These are phyloP conservation scores for Netelia virgata DNA, from an alignment of 2,888 invertebrate species.

Conservation along the genomic window DNA sequence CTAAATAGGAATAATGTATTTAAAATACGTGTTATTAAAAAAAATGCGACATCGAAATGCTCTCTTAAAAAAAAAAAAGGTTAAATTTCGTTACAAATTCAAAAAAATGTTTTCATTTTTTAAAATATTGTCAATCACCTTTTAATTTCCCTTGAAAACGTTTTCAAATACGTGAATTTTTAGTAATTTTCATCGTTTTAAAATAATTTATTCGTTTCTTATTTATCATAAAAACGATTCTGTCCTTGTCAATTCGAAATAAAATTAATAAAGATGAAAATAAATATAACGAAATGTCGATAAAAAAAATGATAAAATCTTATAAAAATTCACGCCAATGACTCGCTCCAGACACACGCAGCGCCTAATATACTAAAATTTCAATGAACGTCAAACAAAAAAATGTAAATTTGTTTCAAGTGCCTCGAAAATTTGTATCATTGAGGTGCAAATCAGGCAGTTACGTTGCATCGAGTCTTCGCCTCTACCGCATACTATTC, in stretches of 20 bases:
- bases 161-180: no score
- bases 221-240: neutral
- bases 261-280: neutral
- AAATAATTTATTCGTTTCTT: no score
- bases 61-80: constrained; percentile 18
- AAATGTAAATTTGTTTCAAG: constrained; percentile 48
- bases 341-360: no score
- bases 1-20: constrained; percentile 10
- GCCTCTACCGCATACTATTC: neutral
- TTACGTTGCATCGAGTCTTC: constrained; percentile 36
- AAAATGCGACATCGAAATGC: constrained; percentile 39
- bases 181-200: no score
- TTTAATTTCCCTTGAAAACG: no score
- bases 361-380: neutral
- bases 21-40: constrained; percentile 10
- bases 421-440: constrained; percentile 73
- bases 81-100: no score
- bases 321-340: no score
- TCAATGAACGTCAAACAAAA: neutral
- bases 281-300: no score
- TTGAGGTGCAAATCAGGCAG: constrained; percentile 78
- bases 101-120: no score
- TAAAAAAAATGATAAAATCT: no score
- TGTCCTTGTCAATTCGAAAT: neutral
- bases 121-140: no score